Evolutionary conservation across 2,888 invertebrate genomes (phyloP).

Genomic region (Eupithecia tripunctaria): DNA sequence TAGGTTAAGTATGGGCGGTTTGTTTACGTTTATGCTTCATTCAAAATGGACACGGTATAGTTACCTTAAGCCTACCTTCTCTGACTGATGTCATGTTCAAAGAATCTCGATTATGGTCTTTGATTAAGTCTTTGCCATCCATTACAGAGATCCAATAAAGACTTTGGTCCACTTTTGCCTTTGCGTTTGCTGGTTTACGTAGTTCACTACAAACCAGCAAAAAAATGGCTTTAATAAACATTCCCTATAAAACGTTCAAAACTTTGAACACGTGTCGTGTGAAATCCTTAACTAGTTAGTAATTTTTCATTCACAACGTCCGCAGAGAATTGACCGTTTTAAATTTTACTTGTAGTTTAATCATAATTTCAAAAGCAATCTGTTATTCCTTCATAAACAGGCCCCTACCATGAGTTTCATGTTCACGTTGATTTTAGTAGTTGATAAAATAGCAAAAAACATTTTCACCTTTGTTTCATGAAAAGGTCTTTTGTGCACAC

Average conservation of each 20-base stretch:
- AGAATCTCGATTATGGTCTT: no score
- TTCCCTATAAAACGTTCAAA: not conserved
- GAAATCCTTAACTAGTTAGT: slow-evolving; percentile 5
- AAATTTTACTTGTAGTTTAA: slow-evolving; percentile 42
- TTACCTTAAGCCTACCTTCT: no score
- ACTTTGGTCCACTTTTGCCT: no score
- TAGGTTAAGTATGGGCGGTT: no score
- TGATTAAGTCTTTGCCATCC: no score
- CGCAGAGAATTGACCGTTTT: slow-evolving; percentile 31
- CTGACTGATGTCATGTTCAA: no score
- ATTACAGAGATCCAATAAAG: no score
- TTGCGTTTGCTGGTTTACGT: no score
- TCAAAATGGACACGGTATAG: no score
- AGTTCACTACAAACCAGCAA: no score
- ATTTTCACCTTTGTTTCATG: not conserved
- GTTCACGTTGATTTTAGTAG: not conserved
- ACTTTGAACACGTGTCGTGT: not conserved
- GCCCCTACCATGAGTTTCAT: slow-evolving; percentile 4
- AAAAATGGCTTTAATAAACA: not conserved
- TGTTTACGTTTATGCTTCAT: no score
- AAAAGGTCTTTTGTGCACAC: not conserved
- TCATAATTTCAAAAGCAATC: slow-evolving; percentile 45
- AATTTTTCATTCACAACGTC: slow-evolving; percentile 5
- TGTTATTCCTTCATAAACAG: slow-evolving; percentile 25
- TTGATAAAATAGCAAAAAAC: not conserved